Base-by-base conservation (phyloP, 2,888 invertebrate genomes). In the Drosophila paramelanica region DNA sequence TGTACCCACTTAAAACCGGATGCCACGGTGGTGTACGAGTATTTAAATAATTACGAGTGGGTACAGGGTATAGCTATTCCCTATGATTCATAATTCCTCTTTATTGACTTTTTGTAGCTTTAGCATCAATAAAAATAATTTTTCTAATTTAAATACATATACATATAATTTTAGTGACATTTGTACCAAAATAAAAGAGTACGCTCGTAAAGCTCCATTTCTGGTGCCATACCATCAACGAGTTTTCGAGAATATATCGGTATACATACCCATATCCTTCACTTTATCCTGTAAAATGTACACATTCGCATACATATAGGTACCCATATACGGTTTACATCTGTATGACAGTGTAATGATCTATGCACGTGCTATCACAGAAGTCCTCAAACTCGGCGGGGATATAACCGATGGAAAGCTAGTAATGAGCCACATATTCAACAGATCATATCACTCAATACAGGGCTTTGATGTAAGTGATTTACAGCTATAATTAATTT, bases 311-410 rank as follows among this genome's bases (percentile, higher is more conserved):
- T 33, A 6, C 5, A 17, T 17, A 17, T 83, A 96, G 96, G 96
- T 96, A 0, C 96, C 96, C 0, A 96, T 96, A 79, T 96, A 96
- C 92, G 97, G 97, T 0, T 96, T 96, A 0, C 96, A 97, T 90
- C 93, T 97, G 0, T 98, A 97, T 91, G 98, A 98, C 88, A 97
- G 97, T 0, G 96, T 98, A 2, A 95, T 95, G 90, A 94, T 98
- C 58, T 98, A 98, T 93, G 97, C 97, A 0, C 93, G 95, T 11
- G 98, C 97, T 0, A 94, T 97, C 14, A 95, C 96, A 0, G 96
- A 96, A 56, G 94, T 96, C 0, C 93, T 98, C 73, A 90, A 93
- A 23, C 93, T 94, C 14, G 95, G 95, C 1, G 94, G 95, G 8
- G 94, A 95, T 67, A 95, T 96, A 0, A 94, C 95, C 46, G 96